phyloP scores from a whole-genome alignment of 2,113 vertebrate species.

The Saimiri boliviensis region DNA sequence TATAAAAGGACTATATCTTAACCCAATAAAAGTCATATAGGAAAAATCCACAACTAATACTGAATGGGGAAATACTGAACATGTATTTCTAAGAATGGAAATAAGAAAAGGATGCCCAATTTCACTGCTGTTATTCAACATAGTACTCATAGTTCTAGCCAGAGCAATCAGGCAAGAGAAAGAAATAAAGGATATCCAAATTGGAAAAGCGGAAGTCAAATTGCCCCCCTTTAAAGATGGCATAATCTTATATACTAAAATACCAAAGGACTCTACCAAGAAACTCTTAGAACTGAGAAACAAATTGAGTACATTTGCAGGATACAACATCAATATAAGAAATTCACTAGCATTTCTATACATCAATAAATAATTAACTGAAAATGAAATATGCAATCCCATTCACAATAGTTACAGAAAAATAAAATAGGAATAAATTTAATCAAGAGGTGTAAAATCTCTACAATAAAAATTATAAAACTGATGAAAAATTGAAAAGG shows the following conservation, averaged over 20 bases:
- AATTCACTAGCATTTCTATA: background rate
- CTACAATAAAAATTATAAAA: background rate
- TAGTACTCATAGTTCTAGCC: background rate
- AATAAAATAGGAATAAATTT: background rate
- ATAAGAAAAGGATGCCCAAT: background rate
- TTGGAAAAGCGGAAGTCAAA: background rate
- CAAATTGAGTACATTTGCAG: background rate
- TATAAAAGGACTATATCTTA: background rate
- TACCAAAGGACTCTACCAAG: background rate
- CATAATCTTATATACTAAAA: background rate
- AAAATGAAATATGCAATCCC: background rate
- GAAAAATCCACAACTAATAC: background rate
- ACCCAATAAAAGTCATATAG: background rate
- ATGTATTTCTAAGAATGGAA: background rate
- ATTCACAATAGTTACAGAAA: background rate
- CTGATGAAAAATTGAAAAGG: background rate
- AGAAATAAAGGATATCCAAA: background rate
- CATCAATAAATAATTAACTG: background rate
- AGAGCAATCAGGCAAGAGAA: background rate
- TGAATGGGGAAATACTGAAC: background rate
- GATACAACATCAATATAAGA: background rate
- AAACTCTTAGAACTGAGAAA: background rate
- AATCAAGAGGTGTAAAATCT: background rate
- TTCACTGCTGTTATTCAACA: background rate
- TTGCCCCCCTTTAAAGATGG: background rate